A percentile compares a stretch with the other conserved stretches of the same genome.
Conservation (phyloP, 1,140 invertebrate species). For the Pseudachorutes palmiensis region DNA sequence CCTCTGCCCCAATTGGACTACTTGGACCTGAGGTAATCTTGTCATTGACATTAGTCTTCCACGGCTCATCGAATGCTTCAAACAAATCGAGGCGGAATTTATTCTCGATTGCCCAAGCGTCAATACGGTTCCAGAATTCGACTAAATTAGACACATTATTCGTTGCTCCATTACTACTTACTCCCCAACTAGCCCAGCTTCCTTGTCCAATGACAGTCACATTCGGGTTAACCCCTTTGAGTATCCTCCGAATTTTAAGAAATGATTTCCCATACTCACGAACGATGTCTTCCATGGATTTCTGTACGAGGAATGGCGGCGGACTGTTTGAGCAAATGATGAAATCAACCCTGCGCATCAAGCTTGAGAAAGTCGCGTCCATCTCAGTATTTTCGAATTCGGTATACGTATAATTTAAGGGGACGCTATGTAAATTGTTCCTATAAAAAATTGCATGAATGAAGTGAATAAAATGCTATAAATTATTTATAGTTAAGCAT, state of each 20-base stretch:
- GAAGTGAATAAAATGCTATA: background rate
- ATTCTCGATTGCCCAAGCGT: background rate
- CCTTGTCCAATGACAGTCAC: slow-evolving; percentile 17
- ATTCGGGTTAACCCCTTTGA: background rate
- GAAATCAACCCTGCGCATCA: background rate
- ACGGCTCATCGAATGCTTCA: slow-evolving; percentile 23
- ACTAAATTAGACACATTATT: slow-evolving; percentile 18
- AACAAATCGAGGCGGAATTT: slow-evolving; percentile 18
- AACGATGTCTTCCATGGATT: slow-evolving; percentile 4
- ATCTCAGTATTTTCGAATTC: background rate
- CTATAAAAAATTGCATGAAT: background rate
- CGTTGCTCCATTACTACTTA: slow-evolving; percentile 12
- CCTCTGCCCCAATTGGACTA: slow-evolving; percentile 15
- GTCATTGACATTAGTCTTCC: slow-evolving; percentile 10
- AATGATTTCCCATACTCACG: background rate
- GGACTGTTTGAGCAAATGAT: background rate
- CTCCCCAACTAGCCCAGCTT: slow-evolving; percentile 18
- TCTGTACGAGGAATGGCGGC: background rate
- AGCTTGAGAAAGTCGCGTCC: background rate
- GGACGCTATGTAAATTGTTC: slow-evolving; percentile 22
- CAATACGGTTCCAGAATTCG: slow-evolving; percentile 22
- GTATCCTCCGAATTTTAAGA: background rate
- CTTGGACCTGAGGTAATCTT: background rate
- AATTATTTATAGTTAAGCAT: no score
- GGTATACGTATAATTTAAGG: background rate